Conservation (phyloP, 2,113 vertebrate species). For the Arothron firmamentum region DNA sequence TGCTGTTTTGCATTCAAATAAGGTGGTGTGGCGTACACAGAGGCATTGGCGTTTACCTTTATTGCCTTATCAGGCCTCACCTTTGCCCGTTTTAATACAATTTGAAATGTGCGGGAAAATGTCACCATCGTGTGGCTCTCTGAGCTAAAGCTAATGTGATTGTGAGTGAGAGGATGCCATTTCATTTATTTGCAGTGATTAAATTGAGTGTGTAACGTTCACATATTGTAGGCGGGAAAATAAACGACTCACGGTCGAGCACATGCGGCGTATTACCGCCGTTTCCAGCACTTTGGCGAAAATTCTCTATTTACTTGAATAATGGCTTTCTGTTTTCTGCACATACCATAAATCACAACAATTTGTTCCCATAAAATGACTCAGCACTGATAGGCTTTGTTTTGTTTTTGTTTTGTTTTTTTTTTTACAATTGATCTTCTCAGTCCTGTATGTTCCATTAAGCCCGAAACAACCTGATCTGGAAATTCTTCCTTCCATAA, state of each 20-base stretch:
- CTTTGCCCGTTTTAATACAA: slow-evolving; percentile 5
- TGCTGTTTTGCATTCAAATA: slow-evolving; percentile 57
- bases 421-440: too few relatives aligned
- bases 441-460: too few relatives aligned
- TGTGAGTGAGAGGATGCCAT: slow-evolving; percentile 13
- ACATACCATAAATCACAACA: not conserved
- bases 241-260: slow-evolving; percentile 15
- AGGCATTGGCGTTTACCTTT: slow-evolving; percentile 18
- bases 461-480: too few relatives aligned
- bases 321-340: not conserved
- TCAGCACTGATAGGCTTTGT: too few relatives aligned
- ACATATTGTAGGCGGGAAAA: slow-evolving; percentile 16
- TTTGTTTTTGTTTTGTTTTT: too few relatives aligned
- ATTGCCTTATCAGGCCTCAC: slow-evolving; percentile 2
- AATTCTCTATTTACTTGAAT: not conserved
- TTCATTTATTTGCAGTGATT: slow-evolving; percentile 32
- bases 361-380: too few relatives aligned
- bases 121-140: slow-evolving; percentile 5
- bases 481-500: too few relatives aligned
- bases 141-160: slow-evolving; percentile 16
- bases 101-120: slow-evolving; percentile 11
- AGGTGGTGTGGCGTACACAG: slow-evolving; percentile 33
- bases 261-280: not conserved
- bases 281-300: not conserved
- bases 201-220: slow-evolving; percentile 23